Evolutionary conservation across 2,888 invertebrate genomes (phyloP), one percentile per base, ranked within the genome.

Genomic region (Lepidonotus clava): DNA sequence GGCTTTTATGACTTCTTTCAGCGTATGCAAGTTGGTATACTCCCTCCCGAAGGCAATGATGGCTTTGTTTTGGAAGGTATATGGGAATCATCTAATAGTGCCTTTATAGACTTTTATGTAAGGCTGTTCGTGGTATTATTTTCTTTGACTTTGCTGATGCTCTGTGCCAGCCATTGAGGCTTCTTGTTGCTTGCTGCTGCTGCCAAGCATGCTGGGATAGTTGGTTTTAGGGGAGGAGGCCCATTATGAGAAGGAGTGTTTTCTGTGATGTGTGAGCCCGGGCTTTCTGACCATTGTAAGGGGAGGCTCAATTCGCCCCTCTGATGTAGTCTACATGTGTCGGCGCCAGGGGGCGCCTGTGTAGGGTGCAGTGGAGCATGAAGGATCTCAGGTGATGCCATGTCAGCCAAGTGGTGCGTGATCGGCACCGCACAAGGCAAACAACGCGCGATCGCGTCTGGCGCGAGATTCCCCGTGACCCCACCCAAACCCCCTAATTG

Each of bases 231-330:
- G 1, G 71, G 18, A 34, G 0, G 4, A 38, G 21, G n/a, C 56
- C 71, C 71, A 71, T 71, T 71, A 71, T 38, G n/a, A 14, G n/a
- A 34, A 46, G 46, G 46, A 14, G n/a, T n/a, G n/a, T n/a, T n/a
- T 38, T 14, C 71, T 34, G 36, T 71, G 71, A 71, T 71, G 38
- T 34, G 36, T 18, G 71, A 71, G 32, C 24, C 21, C n/a, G 24
- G 6, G 11, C 71, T 38, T 4, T 32, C 66, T 34, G n/a, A 34
- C 71, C 36, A 71, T 24, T 46, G 46, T 46, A 46, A 71, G 36
- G 36, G 14, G 66, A 66, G 71, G 18, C 0, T 4, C 1, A 71
- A 5, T 18, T n/a, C 71, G 36, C 34, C 71, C n/a, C 4, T 36
- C 2, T 71, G 71, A 71, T 71, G 71, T 67, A 67, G 11, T n/a